Evolutionary conservation across 2,888 invertebrate genomes (phyloP).

Genomic region (Mactromeris polynyma): DNA sequence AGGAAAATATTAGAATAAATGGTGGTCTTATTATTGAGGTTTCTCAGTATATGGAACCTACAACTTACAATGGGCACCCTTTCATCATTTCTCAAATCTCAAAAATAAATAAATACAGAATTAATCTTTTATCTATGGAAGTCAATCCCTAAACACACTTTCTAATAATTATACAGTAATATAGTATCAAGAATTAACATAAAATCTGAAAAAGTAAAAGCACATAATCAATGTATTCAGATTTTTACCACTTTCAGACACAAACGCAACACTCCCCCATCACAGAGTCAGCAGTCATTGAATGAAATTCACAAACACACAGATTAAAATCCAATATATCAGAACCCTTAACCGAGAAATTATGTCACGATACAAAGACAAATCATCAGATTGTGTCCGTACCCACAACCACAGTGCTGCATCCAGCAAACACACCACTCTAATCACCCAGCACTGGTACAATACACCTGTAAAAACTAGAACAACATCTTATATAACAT

Average conservation of each 20-base stretch:
- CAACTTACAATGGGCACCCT: no score
- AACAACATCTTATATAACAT: not conserved
- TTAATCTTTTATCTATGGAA: no score
- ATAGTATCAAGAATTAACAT: not conserved
- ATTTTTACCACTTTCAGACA: not conserved
- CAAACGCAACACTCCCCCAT: not conserved
- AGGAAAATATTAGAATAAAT: no score
- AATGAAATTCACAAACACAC: not conserved
- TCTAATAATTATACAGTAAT: not conserved
- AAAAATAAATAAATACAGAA: no score
- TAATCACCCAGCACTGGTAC: not conserved
- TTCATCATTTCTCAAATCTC: no score
- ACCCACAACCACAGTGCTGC: not conserved
- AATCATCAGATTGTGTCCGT: not conserved
- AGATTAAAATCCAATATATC: conserved; percentile 10
- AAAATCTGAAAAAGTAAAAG: not conserved
- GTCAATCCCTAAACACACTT: not conserved
- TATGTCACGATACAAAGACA: not conserved
- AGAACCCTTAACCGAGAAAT: not conserved
- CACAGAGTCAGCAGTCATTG: not conserved
- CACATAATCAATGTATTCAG: not conserved
- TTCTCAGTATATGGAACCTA: no score
- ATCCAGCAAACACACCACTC: not conserved
- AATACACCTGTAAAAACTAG: not conserved
- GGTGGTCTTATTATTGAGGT: no score